phyloP scores from a whole-genome alignment of 2,113 vertebrate species.

The Neolamprologus kungweensis region DNA sequence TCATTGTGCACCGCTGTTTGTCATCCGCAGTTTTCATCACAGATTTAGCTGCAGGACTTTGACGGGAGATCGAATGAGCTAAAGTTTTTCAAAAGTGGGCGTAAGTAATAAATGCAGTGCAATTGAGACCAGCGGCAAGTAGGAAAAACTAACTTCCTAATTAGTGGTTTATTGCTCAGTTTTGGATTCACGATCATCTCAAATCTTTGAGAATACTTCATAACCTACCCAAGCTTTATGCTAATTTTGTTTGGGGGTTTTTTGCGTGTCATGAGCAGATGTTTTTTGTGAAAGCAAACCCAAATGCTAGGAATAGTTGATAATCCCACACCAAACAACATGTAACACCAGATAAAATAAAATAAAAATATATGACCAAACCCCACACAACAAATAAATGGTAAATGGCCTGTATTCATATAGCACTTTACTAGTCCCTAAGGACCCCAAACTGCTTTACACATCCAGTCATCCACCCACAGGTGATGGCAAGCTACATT shows the following conservation, averaged over 20 bases:
- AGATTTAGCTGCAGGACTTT: background rate
- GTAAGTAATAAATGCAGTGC: background rate
- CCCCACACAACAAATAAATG: background rate
- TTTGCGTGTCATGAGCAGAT: background rate
- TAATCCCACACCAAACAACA: background rate
- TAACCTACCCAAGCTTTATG: background rate
- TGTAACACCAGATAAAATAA: background rate
- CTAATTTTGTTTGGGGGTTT: accelerated
- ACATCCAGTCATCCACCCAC: background rate
- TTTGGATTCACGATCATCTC: background rate
- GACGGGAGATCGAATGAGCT: background rate
- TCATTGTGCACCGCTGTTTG: background rate
- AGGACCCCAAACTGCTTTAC: accelerated
- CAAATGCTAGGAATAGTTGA: background rate
- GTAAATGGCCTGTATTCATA: background rate
- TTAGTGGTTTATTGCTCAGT: background rate
- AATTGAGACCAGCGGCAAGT: background rate
- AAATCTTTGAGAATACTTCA: background rate
- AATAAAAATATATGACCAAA: background rate
- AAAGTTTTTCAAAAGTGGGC: background rate
- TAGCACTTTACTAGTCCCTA: background rate
- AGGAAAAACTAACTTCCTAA: background rate
- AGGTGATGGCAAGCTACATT: background rate
- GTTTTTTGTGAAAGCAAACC: background rate
- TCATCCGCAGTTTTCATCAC: background rate